Percentiles rank a stretch among this genome's conserved stretches.
Evolutionary conservation across 2,888 invertebrate genomes (phyloP).

Genomic region (Crioceris asparagi): DNA sequence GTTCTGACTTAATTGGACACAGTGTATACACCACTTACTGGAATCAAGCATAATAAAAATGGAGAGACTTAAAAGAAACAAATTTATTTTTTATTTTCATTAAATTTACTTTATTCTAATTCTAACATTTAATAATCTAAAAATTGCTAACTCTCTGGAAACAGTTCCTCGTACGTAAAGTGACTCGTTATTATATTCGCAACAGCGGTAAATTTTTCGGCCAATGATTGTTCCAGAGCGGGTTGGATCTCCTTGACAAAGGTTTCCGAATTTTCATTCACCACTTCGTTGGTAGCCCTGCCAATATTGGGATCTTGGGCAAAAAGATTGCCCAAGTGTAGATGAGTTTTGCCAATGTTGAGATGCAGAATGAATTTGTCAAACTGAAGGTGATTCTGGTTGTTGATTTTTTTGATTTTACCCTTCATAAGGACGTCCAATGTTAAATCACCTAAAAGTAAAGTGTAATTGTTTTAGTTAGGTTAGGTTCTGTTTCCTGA

Average conservation of each 20-base stretch:
- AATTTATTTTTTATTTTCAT: no score
- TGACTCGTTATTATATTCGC: constrained; percentile 58
- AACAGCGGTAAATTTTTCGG: constrained; percentile 55
- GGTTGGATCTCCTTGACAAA: constrained; percentile 59
- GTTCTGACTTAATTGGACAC: no score
- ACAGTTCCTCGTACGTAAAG: constrained; percentile 60
- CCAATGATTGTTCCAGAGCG: constrained; percentile 50
- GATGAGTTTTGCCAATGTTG: constrained; percentile 47
- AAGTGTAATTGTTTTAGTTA: no score
- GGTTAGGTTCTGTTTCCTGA: no score
- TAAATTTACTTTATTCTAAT: no score
- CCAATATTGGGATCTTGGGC: constrained; percentile 50
- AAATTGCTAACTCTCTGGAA: constrained; percentile 37
- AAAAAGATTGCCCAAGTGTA: constrained; percentile 56
- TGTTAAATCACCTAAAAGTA: constrained; percentile 50
- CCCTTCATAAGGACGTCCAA: constrained; percentile 56
- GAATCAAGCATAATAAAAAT: no score
- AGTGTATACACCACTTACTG: no score
- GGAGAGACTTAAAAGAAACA: no score
- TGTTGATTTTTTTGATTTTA: constrained; percentile 45
- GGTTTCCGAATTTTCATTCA: constrained; percentile 56
- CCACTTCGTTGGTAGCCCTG: constrained; percentile 52
- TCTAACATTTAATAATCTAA: no score
- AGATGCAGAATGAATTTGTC: constrained; percentile 53
- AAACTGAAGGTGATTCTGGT: constrained; percentile 49